Percentiles rank a stretch among this genome's conserved stretches.
phyloP scores from a whole-genome alignment of 2,888 invertebrate genomes.

The Ophion ventricosus region DNA sequence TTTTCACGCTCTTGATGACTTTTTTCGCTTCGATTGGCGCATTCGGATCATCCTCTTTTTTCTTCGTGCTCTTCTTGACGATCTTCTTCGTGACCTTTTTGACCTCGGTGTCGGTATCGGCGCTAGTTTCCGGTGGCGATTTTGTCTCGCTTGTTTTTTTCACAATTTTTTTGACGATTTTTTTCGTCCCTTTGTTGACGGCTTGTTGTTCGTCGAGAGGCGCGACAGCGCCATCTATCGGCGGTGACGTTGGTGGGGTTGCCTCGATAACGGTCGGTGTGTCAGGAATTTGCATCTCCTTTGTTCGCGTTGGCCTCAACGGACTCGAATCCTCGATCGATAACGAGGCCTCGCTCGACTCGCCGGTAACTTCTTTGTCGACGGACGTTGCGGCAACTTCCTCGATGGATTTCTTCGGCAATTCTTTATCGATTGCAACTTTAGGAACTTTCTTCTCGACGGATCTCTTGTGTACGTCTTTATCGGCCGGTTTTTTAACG shows the following conservation, averaged over 20 bases:
- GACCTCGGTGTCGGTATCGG: conserved; percentile 72
- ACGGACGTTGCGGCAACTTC: background rate
- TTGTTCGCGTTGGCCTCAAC: conserved; percentile 73
- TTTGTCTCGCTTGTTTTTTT: conserved; percentile 72
- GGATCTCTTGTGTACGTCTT: background rate
- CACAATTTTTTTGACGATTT: conserved; percentile 67
- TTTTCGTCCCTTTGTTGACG: conserved; percentile 57
- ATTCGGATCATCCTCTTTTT: conserved; percentile 69
- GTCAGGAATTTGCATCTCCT: conserved; percentile 74
- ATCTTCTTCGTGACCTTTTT: conserved; percentile 84
- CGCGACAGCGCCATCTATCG: conserved; percentile 64
- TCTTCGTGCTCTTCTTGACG: conserved; percentile 83
- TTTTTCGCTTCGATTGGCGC: conserved; percentile 82
- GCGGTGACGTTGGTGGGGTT: conserved; percentile 77
- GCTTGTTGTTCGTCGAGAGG: conserved; percentile 25
- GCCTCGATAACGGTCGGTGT: conserved; percentile 77
- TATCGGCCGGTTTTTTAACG: background rate
- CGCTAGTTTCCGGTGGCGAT: conserved; percentile 66
- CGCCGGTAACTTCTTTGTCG: conserved; percentile 33
- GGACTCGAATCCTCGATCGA: conserved; percentile 56
- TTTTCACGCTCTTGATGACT: conserved; percentile 84
- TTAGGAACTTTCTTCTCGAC: conserved; percentile 32
- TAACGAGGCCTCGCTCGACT: conserved; percentile 27
- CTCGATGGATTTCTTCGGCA: background rate
- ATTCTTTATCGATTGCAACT: conserved; percentile 72